Percentiles rank a stretch among this genome's conserved stretches.
These are phyloP conservation scores for Branchellion lobata DNA, from an alignment of 2,888 invertebrate species.

Conservation along the genomic window DNA sequence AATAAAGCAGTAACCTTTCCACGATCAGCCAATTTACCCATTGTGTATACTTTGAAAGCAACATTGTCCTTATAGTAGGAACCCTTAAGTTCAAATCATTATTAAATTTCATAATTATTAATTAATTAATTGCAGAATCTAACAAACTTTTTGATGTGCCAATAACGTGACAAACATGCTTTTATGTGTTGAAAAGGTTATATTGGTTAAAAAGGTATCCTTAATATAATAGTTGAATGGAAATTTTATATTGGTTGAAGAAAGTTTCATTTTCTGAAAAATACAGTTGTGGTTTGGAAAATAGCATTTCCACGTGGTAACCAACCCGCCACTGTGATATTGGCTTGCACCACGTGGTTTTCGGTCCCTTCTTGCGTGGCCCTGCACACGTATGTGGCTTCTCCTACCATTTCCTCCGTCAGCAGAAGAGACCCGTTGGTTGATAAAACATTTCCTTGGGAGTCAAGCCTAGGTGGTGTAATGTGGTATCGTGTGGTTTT, in stretches of 20 bases:
- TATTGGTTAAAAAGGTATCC: not conserved
- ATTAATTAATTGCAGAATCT: not conserved
- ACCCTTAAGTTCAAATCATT: no score
- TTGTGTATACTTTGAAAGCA: no score
- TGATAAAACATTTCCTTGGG: not conserved
- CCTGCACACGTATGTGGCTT: not conserved
- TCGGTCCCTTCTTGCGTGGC: not conserved
- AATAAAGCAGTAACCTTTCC: no score
- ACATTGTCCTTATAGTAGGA: no score
- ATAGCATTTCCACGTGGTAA: no score
- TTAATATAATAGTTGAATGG: not conserved
- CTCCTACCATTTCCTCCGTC: slow-evolving; percentile 1
- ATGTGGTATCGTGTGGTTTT: no score
- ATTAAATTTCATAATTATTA: no score
- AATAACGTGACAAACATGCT: not conserved
- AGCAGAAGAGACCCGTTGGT: not conserved
- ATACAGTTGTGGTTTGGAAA: no score
- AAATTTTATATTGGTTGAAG: not conserved
- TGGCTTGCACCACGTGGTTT: not conserved
- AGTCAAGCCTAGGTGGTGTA: not conserved
- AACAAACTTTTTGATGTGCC: not conserved
- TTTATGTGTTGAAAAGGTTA: not conserved
- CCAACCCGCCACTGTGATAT: not conserved
- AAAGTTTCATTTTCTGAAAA: no score
- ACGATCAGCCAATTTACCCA: no score